Evolutionary conservation across 2,113 vertebrate genomes (phyloP).

Genomic region (Scatophagus argus): DNA sequence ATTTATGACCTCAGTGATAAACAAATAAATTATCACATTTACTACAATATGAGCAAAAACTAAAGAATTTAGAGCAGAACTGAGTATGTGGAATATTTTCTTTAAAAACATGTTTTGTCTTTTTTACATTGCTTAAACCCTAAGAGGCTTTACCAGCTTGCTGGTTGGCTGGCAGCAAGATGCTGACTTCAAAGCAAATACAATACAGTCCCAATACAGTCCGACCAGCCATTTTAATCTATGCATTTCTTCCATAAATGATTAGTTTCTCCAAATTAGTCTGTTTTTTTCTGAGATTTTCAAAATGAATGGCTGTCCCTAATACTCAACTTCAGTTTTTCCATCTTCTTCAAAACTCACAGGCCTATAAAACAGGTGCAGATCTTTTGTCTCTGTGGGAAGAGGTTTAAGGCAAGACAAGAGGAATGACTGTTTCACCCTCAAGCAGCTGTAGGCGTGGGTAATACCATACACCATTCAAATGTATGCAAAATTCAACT

Average conservation of each 20-base stretch:
- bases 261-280: neutral
- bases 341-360: neutral
- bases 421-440: neutral
- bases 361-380: neutral
- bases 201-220: neutral
- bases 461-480: slow-evolving; percentile 1
- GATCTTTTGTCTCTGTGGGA: neutral
- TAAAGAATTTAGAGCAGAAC: neutral
- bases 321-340: neutral
- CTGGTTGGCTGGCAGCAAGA: neutral
- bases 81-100: neutral
- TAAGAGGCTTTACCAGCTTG: neutral
- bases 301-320: too few relatives aligned
- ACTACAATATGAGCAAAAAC: neutral
- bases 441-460: neutral
- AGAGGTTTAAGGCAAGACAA: neutral
- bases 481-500: slow-evolving; percentile 16
- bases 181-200: slow-evolving; percentile 1
- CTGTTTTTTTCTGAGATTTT: neutral
- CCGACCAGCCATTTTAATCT: neutral
- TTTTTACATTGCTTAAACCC: neutral
- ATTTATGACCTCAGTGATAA: too few relatives aligned
- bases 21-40: too few relatives aligned
- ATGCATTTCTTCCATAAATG: neutral
- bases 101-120: too few relatives aligned